Evolutionary conservation across 1,140 invertebrate species (phyloP).

Genomic region (Sogatella furcifera): DNA sequence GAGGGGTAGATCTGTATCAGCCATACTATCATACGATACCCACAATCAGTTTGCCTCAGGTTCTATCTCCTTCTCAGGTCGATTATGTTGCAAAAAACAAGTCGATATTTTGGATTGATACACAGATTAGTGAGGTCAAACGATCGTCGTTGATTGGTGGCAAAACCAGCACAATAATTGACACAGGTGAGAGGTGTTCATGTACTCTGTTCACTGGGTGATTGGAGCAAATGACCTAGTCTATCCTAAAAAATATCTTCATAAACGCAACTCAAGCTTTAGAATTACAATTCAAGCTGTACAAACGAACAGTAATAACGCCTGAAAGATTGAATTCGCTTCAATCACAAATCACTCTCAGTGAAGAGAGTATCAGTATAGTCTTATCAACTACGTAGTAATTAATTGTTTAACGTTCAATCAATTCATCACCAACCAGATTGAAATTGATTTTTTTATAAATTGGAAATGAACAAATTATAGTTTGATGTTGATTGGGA

Average conservation of each 20-base stretch:
- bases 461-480: too few relatives aligned
- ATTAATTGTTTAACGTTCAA: not conserved
- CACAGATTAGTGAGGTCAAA: constrained; percentile 61
- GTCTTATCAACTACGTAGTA: too few relatives aligned
- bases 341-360: too few relatives aligned
- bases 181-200: constrained; percentile 45
- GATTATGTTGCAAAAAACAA: constrained; percentile 54
- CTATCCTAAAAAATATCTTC: too few relatives aligned
- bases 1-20: constrained; percentile 65
- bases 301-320: too few relatives aligned
- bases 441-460: not conserved
- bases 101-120: constrained; percentile 70
- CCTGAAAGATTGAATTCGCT: too few relatives aligned
- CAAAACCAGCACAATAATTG: constrained; percentile 55
- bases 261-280: too few relatives aligned
- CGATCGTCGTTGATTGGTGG: constrained; percentile 53
- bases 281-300: too few relatives aligned
- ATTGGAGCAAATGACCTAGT: too few relatives aligned
- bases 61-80: constrained; percentile 48
- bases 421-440: not conserved
- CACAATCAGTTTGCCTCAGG: constrained; percentile 53
- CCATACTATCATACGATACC: constrained; percentile 68
- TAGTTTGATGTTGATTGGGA: too few relatives aligned
- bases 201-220: too few relatives aligned
- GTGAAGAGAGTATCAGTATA: too few relatives aligned